Evolutionary conservation across 2,797 vertebrate genomes (phyloP), one percentile per base, ranked within the genome.

Genomic region (Lagorchestes hirsutus): DNA sequence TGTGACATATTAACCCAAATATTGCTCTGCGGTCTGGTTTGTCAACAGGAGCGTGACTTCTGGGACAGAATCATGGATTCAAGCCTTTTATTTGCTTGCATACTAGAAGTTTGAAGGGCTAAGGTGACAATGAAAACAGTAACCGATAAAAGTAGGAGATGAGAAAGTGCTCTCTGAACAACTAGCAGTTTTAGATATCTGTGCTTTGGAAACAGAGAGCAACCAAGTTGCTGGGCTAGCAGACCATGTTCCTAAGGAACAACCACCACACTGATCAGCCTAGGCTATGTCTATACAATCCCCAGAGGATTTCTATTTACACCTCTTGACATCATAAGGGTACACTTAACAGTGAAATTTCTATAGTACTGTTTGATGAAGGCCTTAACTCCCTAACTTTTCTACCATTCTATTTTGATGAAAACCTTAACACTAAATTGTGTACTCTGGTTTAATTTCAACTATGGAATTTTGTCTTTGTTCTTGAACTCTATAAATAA

Each of bases 1-100:
- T 12, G 56, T 52, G 95, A 91, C 62, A n/a, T 90, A 97, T n/a
- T 18, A 2, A 29, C 57, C 0, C 40, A 96, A 97, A 96, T 96
- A 92, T 94, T 96, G 96, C 96, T 97, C 91, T 94, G 40, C 50
- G 94, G 93, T 97, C 82, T 95, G 0, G 5, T 92, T 96, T n/a
- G 14, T 54, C 55, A 93, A 93, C 34, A 87, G 74, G 74, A 40
- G 12, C 22, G 74, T 10, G 10, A 10, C 40, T 87, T 87, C 40
- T 87, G 74, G 74, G 74, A 87, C 74, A 87, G 74, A 50, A 46
- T 9, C 74, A 27, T 27, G 22, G 74, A 87, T 46, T 27, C 74
- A 87, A 87, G 40, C 40, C 74, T 50, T 50, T 52, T 87, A 87
- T 87, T 27, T 50, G 74, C 74, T 87, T 27, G 40, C 40, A 50